Base-by-base conservation (phyloP, 2,797 vertebrate genomes). In the Telmatherina bonti region DNA sequence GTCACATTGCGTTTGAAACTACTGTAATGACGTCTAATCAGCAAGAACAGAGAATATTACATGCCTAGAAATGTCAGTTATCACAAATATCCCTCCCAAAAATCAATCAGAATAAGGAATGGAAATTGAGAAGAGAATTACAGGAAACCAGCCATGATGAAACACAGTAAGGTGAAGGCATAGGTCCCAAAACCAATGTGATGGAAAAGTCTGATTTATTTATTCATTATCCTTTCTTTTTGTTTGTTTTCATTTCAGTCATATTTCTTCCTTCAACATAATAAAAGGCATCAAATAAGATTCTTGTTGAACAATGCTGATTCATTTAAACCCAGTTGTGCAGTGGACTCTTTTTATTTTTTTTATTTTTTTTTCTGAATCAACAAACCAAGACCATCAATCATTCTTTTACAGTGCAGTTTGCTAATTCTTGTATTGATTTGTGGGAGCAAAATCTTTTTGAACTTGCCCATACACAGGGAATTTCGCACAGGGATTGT, bases 301-400 rank as follows among this genome's bases (percentile, higher is more conserved):
- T 81, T 82, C 5, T 70, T 80, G 86, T 82, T 84, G n/a, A 91
- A 89, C 86, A 89, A 77, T 87, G 79, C 77, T 81, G 76, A 90
- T 87, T 86, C 80, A 83, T 78, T 88, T 88, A 54, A 86, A 90
- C 81, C 85, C 76, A 84, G 85, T 86, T 90, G 84, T 90, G 85
- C 83, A 87, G 82, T 83, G 76, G 78, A 81, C 76, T 85, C 65
- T 62, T 85, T 71, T 59, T 38, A 18, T 65, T 33, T 51, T 18
- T n/a, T 38, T 38, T 38, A n/a, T 22, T 63, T 62, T 65, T 63
- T 73, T 84, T 76, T 84, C 59, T 72, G 74, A 87, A 83, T 90
- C 80, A 89, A 83, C 74, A 75, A 68, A 85, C 83, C 74, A 71
- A 51, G 79, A 79, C 76, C 79, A 87, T 86, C 85, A 80, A 76